Base-by-base conservation (phyloP, 2,113 vertebrate species). In the Vulpes lagopus region DNA sequence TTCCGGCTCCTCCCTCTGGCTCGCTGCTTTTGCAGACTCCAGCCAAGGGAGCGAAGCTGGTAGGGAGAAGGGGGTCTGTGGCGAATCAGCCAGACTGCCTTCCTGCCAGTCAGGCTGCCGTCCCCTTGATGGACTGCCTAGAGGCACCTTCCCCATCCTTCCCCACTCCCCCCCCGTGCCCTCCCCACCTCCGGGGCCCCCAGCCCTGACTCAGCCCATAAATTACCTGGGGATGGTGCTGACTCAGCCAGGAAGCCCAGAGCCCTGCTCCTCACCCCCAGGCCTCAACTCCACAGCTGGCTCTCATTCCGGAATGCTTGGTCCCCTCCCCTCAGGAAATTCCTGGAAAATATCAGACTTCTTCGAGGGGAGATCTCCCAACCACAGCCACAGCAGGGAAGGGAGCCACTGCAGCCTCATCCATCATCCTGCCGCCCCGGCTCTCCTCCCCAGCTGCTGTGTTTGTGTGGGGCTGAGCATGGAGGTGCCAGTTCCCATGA, bases 291-390 rank as follows among this genome's bases (percentile, higher is more conserved):
- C 95, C 95, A 94, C 98, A 98, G 71, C 43, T 35, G 95, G 98
- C 97, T 98, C 97, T 97, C 95, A 98, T 98, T 98, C 97, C 49
- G 92, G 43, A 93, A 91, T 92, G 91, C 96, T 91, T 94, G 73
- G 17, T 94, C 89, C 43, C 96, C 94, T 89, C 95, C 95, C 32
- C 94, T 96, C 92, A 98, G 85, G 97, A 98, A 98, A 97, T 96
- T 97, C 97, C 96, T 98, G 91, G 71, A 96, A 98, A 98, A 98
- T 89, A 4, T 96, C 49, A 95, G 95, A 91, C 97, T 97, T 97
- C 97, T 98, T 91, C 78, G 57, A 97, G 97, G 88, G 93, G 89
- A 94, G 97, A 32, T 90, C 91, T 95, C 62, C 82, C 95, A 82
- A 97, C 95, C 96, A 80, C 96, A 97, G 81, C 59, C 64, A 57